Evolutionary conservation across 2,888 invertebrate genomes (phyloP), one percentile per base, ranked within the genome.

Genomic region (Nineta flava): DNA sequence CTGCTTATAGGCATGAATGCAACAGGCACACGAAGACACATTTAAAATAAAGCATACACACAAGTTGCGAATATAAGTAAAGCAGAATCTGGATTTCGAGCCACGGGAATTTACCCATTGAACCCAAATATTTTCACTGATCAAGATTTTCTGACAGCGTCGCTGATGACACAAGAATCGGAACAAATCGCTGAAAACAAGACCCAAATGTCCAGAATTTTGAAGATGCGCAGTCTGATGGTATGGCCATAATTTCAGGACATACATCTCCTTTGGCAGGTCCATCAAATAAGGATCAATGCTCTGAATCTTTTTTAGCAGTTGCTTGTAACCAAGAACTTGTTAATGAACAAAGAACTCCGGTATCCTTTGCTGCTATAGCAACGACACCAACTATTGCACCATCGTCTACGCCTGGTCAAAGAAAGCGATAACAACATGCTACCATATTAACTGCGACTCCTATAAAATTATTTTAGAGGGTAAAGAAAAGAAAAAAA

Each of bases 351-450:
- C 51, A 52, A 53, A 53, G 51, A 55, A 53, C 54, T 55, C 41
- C 50, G 31, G 49, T 54, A 53, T 54, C 54, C 44, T 57, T 56
- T 57, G 55, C 56, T 56, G 52, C 52, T 55, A 57, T 56, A 55
- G 56, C 56, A 56, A 53, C 47, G 47, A 53, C 53, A 55, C 54
- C 57, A 49, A 56, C 55, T 55, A 54, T 55, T 54, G 55, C 52
- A 54, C 52, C 53, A 53, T 54, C n/a, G n/a, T n/a, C 52, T 47
- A 54, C 53, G 50, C 51, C 51, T 53, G 50, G 26, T 50, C 54
- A 52, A 53, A 54, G 51, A 50, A 53, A 53, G 21, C 35, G 51
- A 51, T 54, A 55, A 53, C 51, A 53, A 51, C 52, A 55, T 54
- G 51, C 51, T 52, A 52, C 53, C 40, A 51, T 55, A 50, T 52